A percentile compares a stretch with the other conserved stretches of the same genome.
phyloP scores from a whole-genome alignment of 2,797 vertebrate species.

The Coreius guichenoti region DNA sequence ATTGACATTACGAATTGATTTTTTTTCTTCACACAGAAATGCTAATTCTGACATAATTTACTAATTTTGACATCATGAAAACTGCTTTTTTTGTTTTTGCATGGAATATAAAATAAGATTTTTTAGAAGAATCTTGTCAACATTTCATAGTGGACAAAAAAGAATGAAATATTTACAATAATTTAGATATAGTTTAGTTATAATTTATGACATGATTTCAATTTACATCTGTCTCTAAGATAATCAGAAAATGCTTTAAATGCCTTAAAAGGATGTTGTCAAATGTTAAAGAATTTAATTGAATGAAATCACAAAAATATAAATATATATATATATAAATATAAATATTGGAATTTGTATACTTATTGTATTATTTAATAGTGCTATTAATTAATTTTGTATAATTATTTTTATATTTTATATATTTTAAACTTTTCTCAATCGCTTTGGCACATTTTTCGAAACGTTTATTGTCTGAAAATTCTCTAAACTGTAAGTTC shows the following conservation, averaged over 20 bases:
- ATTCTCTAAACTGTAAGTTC: no score
- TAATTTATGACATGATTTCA: background rate
- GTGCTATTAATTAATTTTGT: background rate
- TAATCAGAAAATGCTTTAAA: background rate
- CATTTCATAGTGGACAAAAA: no score
- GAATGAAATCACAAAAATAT: background rate
- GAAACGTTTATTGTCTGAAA: no score
- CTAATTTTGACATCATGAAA: background rate
- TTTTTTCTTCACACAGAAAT: background rate
- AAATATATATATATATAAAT: no score
- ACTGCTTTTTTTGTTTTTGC: no score
- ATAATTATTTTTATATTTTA: background rate
- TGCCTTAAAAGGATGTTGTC: background rate
- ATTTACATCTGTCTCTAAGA: background rate
- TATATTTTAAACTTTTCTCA: background rate
- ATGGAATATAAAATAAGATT: no score
- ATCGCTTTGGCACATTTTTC: no score
- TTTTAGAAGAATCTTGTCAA: no score
- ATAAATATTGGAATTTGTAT: background rate
- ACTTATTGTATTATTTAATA: background rate
- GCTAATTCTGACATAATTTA: background rate
- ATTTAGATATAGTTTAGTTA: background rate
- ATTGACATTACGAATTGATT: conserved; percentile 20
- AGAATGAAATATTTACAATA: background rate
- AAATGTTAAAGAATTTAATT: background rate